Conservation (phyloP, 1,140 invertebrate genomes). For the Aphis craccivora region DNA sequence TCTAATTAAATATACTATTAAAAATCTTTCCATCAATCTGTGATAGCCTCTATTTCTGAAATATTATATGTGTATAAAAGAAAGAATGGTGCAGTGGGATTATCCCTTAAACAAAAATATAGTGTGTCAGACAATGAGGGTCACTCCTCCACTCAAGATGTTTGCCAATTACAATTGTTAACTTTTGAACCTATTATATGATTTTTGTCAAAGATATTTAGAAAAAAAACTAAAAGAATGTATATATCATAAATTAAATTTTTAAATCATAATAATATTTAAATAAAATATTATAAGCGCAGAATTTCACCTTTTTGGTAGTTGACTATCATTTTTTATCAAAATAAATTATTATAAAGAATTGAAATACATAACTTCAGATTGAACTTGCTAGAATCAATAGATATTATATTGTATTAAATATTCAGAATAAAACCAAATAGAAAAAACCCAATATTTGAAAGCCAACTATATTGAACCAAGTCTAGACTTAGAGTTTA, state of each 20-base stretch:
- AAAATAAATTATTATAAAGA: background rate
- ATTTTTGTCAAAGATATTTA: background rate
- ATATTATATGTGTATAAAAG: no score
- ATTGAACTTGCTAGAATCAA: background rate
- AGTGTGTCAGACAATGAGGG: no score
- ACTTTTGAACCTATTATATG: background rate
- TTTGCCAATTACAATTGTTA: background rate
- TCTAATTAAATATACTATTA: no score
- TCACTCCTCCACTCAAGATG: background rate
- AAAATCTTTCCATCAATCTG: no score
- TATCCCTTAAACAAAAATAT: no score
- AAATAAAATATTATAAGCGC: no score
- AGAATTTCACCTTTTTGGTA: background rate
- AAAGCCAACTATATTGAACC: background rate
- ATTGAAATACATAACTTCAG: background rate
- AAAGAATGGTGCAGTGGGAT: no score
- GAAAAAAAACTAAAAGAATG: background rate
- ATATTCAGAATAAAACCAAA: background rate
- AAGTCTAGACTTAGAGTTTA: background rate
- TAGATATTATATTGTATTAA: background rate
- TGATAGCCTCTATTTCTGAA: no score
- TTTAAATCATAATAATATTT: no score
- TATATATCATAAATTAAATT: background rate
- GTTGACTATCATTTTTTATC: background rate
- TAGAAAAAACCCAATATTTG: background rate